Conservation (phyloP, 2,888 invertebrate species). For the Neelides folsomi region DNA sequence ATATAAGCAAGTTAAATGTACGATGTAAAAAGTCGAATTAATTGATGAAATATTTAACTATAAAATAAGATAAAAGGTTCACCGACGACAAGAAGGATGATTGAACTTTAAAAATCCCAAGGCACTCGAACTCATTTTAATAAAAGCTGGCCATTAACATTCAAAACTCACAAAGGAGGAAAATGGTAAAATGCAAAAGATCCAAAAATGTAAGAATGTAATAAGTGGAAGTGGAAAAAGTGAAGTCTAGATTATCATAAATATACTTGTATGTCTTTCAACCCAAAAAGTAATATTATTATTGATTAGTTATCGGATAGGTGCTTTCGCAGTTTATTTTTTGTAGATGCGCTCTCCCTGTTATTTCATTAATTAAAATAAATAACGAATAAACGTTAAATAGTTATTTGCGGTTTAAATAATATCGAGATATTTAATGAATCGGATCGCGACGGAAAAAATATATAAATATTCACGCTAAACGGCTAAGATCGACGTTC, state of each 20-base stretch:
- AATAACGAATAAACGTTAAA: slow-evolving; percentile 4
- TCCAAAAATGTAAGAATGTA: not conserved
- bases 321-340: slow-evolving; percentile 21
- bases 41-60: too few relatives aligned
- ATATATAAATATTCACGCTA: too few relatives aligned
- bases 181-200: slow-evolving; percentile 1
- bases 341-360: slow-evolving; percentile 15
- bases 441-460: too few relatives aligned
- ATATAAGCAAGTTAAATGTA: too few relatives aligned
- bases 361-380: not conserved
- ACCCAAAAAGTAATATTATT: slow-evolving; percentile 2
- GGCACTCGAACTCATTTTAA: too few relatives aligned
- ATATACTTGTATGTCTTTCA: slow-evolving; percentile 8
- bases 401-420: too few relatives aligned
- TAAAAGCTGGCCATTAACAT: not conserved
- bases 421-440: too few relatives aligned
- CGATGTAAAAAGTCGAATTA: too few relatives aligned
- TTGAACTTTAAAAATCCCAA: too few relatives aligned
- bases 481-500: too few relatives aligned
- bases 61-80: too few relatives aligned
- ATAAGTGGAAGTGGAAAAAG: not conserved
- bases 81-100: too few relatives aligned
- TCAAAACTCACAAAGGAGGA: not conserved
- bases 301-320: slow-evolving; percentile 9
- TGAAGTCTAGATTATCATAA: not conserved